phyloP scores from a whole-genome alignment of 2,797 vertebrate genomes.

The Myiotriccus ornatus region DNA sequence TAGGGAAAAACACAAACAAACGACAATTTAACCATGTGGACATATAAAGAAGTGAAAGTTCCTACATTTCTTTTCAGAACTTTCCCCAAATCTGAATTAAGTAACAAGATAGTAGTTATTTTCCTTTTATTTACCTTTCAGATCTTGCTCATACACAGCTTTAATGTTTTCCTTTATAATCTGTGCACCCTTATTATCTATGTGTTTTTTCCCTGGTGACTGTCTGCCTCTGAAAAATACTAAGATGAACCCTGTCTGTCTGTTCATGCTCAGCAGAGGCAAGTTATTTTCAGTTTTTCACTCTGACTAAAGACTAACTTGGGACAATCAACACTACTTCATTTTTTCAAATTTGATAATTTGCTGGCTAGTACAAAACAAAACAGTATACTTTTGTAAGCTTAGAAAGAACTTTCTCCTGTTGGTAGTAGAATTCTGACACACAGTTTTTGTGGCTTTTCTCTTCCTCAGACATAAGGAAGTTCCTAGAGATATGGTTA shows the following conservation, averaged over 20 bases:
- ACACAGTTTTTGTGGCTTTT: fast-evolving
- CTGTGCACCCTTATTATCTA: background rate
- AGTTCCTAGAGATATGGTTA: background rate
- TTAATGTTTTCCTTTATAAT: background rate
- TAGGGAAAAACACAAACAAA: background rate
- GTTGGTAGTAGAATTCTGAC: background rate
- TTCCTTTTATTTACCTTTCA: background rate
- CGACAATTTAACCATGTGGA: background rate
- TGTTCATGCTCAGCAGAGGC: background rate
- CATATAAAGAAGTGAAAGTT: background rate
- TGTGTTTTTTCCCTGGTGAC: background rate
- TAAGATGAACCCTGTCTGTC: background rate
- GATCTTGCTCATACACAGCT: background rate
- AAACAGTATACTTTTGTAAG: background rate
- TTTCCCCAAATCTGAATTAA: background rate
- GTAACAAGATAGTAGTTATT: background rate
- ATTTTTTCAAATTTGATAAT: background rate
- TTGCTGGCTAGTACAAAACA: background rate
- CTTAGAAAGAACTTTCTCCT: background rate
- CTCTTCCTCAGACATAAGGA: background rate
- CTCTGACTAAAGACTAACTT: background rate
- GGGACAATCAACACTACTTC: background rate
- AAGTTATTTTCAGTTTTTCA: background rate
- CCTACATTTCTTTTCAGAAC: background rate
- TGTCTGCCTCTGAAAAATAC: background rate